Percentiles rank a stretch among this genome's conserved stretches.
phyloP scores from a whole-genome alignment of 2,113 vertebrate genomes.

The Sorex fumeus region DNA sequence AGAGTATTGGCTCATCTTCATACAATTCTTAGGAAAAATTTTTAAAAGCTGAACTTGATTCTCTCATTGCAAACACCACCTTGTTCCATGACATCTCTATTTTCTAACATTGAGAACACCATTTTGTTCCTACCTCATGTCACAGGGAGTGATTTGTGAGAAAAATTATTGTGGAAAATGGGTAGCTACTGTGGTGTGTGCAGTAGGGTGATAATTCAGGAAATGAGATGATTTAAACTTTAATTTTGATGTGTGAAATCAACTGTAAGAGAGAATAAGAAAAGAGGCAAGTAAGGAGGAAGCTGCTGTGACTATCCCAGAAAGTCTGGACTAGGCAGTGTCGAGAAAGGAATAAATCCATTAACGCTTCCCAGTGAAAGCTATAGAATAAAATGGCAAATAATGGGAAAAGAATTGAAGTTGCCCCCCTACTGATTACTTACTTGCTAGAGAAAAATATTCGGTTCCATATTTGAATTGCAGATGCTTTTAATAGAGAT shows the following conservation, averaged over 20 bases:
- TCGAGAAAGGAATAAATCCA: neutral
- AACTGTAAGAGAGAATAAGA: neutral
- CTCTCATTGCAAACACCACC: neutral
- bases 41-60: neutral
- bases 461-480: neutral
- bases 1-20: neutral
- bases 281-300: neutral
- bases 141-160: neutral
- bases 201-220: neutral
- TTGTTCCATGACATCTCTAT: neutral
- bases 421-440: too few relatives aligned
- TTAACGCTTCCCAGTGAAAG: neutral
- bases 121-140: neutral
- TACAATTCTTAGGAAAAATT: neutral
- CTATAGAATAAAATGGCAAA: neutral
- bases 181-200: neutral
- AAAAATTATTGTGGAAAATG: neutral
- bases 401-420: neutral
- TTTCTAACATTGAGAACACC: neutral
- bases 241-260: neutral
- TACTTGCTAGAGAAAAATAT: neutral
- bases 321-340: neutral
- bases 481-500: neutral
- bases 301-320: neutral
- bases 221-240: neutral